Evolutionary conservation across 2,888 invertebrate genomes (phyloP).

Genomic region (Acleris emargana): DNA sequence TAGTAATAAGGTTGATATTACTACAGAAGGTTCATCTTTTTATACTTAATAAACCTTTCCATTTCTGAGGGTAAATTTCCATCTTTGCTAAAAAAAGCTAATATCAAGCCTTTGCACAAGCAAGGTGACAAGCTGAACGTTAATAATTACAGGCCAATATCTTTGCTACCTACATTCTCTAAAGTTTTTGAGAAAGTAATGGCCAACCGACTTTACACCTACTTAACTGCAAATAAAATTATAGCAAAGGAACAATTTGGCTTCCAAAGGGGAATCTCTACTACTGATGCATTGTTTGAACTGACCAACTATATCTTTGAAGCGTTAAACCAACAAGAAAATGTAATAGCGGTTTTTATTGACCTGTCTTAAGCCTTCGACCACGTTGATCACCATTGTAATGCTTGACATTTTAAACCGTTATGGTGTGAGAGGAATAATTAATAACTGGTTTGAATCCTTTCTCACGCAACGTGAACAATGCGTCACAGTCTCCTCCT

Average conservation of each 20-base stretch:
- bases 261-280: background rate
- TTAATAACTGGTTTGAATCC: conserved; percentile 2
- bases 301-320: background rate
- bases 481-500: background rate
- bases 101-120: background rate
- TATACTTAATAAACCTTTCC: background rate
- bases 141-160: background rate
- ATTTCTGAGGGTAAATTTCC: conserved; percentile 4
- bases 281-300: conserved; percentile 1
- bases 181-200: background rate
- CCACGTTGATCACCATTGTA: background rate
- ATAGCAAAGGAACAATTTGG: conserved; percentile 6
- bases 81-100: conserved; percentile 1
- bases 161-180: background rate
- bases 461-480: background rate
- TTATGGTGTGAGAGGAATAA: background rate
- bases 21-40: background rate
- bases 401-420: conserved; percentile 1
- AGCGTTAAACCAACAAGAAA: background rate
- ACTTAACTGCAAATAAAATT: background rate
- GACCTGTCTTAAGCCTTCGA: background rate
- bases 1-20: too few relatives aligned
- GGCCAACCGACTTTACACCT: background rate
- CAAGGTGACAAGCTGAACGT: background rate
- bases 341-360: background rate